phyloP scores from a whole-genome alignment of 2,113 vertebrate genomes.

The Steatornis caripensis region DNA sequence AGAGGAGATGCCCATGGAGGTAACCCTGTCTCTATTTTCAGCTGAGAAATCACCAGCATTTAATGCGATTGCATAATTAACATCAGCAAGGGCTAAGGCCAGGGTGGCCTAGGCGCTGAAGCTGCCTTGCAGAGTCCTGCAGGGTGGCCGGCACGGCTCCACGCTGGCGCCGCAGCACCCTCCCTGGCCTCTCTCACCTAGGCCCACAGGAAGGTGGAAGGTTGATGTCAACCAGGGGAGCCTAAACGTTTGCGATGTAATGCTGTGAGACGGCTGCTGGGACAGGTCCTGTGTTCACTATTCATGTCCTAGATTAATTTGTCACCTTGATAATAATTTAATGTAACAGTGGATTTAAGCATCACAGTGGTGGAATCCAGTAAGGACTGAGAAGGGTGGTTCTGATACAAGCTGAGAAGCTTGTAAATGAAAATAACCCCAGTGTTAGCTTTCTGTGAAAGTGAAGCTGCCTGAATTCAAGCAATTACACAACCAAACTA shows the following conservation, averaged over 20 bases:
- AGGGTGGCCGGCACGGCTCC: not conserved
- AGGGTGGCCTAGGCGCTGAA: fast-evolving
- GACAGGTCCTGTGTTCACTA: not conserved
- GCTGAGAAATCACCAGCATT: not conserved
- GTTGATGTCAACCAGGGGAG: not conserved
- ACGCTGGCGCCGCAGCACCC: not conserved
- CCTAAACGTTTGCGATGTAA: fast-evolving
- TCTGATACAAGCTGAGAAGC: not conserved
- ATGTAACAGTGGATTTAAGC: not conserved
- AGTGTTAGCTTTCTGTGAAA: not conserved
- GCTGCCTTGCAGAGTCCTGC: not conserved
- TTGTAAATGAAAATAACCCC: not conserved
- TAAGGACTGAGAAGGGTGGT: not conserved
- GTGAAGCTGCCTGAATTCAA: not conserved
- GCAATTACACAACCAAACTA: not conserved
- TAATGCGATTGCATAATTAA: not conserved
- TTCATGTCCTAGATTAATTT: not conserved
- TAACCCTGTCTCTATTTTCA: not conserved
- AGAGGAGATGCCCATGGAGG: fast-evolving
- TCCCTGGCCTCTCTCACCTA: not conserved
- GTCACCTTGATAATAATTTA: not conserved
- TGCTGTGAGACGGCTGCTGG: not conserved
- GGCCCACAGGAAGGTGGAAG: not conserved
- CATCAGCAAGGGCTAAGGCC: not conserved
- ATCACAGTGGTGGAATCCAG: not conserved